phyloP scores from a whole-genome alignment of 2,797 vertebrate species.

The Uromys caudimaculatus region DNA sequence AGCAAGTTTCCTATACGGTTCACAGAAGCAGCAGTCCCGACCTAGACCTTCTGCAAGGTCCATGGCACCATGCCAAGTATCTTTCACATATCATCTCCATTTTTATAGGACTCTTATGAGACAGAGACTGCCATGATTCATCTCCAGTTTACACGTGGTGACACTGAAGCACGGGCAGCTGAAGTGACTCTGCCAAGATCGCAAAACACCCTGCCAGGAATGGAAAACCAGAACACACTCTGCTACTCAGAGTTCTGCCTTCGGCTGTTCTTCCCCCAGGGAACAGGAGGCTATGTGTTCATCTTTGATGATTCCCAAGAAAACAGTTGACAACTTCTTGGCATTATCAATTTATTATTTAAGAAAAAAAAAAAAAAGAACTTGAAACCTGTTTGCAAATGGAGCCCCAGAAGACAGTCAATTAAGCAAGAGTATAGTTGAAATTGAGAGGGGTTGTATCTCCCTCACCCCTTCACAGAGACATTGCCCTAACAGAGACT shows the following conservation, averaged over 20 bases:
- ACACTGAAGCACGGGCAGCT: background rate
- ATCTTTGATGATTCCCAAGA: background rate
- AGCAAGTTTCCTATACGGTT: background rate
- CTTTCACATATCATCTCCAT: background rate
- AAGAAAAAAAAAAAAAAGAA: background rate
- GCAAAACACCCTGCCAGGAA: background rate
- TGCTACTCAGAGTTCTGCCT: background rate
- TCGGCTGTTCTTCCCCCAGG: background rate
- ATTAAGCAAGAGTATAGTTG: too few species aligned
- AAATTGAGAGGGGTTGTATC: background rate
- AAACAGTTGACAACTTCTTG: background rate
- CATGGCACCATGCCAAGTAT: background rate
- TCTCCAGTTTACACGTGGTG: background rate
- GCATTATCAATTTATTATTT: background rate
- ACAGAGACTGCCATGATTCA: background rate
- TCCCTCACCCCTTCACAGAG: background rate
- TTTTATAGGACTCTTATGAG: background rate
- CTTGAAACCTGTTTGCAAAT: background rate
- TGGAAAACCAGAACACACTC: background rate
- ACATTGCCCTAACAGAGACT: background rate
- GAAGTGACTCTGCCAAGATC: background rate
- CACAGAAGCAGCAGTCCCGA: background rate
- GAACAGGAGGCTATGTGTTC: background rate
- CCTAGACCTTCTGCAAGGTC: rapidly evolving
- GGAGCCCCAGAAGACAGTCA: background rate